Base-by-base conservation (phyloP, 2,888 invertebrate species). In the Netelia melanura region DNA sequence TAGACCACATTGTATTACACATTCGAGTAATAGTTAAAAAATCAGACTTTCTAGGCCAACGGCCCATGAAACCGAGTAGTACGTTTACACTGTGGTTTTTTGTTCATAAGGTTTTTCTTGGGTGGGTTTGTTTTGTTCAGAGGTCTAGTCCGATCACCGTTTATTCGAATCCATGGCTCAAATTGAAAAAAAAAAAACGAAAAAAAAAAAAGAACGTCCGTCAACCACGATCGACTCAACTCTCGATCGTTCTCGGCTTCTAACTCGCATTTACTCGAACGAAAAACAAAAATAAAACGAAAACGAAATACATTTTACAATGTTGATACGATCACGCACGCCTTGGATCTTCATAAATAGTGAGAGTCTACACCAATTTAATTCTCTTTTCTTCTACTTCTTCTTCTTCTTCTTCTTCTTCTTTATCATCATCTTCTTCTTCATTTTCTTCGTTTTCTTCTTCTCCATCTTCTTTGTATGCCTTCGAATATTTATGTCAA, bases 11-110 rank as follows among this genome's bases (percentile, higher is more conserved):
- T 92, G 91, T 92, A 90, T 67, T 92, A 92, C 92, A 92, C 91
- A 91, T 90, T 90, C 89, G 90, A 91, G 87, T 90, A 92, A 89
- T 92, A 91, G 90, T 92, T 91, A 52, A 74, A 93, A 93, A 93
- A 93, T 93, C 93, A 93, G 93, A 93, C 93, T 93, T 93, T 93
- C 91, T 91, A 92, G 93, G 92, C 93, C 91, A 80, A 75, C 89
- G 89, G 91, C 91, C 92, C 90, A 90, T 90, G 87, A 92, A 93
- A 91, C 90, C 90, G 92, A 92, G 90, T 64, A 92, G 90, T 64
- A 84, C 86, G 83, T 84, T 84, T 85, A 82, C 72, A 81, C 83
- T 82, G 81, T 85, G 68, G 48, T 71, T 70, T 76, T 54, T 77
- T 80, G 56, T 85, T 76, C 67, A 70, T 62, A 61, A 62, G 48